Conservation (phyloP, 2,797 vertebrate species). For the Amblyraja radiata region DNA sequence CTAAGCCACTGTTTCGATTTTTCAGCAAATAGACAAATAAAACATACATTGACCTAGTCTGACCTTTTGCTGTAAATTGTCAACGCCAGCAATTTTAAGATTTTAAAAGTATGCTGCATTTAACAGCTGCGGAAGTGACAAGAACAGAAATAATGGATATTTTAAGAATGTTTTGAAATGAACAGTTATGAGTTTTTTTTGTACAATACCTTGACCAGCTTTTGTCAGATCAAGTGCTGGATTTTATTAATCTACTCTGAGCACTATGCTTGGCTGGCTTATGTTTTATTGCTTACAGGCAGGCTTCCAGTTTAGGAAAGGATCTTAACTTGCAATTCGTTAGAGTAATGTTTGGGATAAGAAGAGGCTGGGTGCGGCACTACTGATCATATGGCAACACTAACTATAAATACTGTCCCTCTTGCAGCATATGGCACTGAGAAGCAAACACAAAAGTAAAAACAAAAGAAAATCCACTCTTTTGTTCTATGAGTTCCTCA, state of each 20-base stretch:
- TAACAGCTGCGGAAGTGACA: not conserved
- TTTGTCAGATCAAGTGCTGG: conserved; percentile 1
- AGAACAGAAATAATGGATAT: conserved; percentile 5
- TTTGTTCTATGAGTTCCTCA: not conserved
- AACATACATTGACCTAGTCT: not conserved
- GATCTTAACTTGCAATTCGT: not conserved
- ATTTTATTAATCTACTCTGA: not conserved
- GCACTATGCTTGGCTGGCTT: not conserved
- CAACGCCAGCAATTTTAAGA: not conserved
- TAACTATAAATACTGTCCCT: not conserved
- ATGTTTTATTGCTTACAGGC: not conserved
- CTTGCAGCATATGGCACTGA: not conserved
- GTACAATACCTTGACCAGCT: conserved; percentile 7
- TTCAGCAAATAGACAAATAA: not conserved
- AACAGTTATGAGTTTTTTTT: conserved; percentile 16
- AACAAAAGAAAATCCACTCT: not conserved
- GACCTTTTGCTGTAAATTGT: not conserved
- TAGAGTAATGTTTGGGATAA: not conserved
- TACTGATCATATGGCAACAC: not conserved
- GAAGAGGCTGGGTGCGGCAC: not conserved
- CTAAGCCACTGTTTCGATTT: conserved; percentile 19
- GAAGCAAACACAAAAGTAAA: not conserved
- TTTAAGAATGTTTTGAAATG: conserved; percentile 33
- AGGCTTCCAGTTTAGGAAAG: not conserved
- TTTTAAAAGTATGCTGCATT: not conserved